Base-by-base conservation (phyloP, 1,140 invertebrate species). In the Papilio aristodemus region DNA sequence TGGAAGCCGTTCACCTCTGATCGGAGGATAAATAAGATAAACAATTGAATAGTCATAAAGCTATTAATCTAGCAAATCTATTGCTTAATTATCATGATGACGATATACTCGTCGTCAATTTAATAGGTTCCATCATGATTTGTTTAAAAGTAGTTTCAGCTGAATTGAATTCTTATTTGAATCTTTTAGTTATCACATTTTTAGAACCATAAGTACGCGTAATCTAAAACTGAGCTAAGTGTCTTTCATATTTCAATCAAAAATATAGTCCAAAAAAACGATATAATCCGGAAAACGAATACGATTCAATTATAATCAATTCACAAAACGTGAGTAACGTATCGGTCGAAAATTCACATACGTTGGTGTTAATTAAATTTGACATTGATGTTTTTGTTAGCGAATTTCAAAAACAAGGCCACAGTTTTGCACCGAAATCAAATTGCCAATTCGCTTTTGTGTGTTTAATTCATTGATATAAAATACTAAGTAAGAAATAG, bases 341-440 rank as follows among this genome's bases (percentile, higher is more conserved):
- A 22, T n/a, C 19, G 36, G 27, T 63, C 17, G 10, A 63, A n/a
- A 63, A 39, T 54, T 54, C 46, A 63, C 60, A 41, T 19, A 17
- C 22, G n/a, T 13, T 63, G 22, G 37, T 63, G 60, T 63, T 63
- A 63, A 63, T 63, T 63, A 38, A 37, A 39, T 63, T 63, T 41
- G 19, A 63, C 37, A 63, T 39, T 63, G 60, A 62, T 62, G 46
- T 38, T 62, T 62, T 62, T 37, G 37, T 63, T 63, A 39, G 60
- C 60, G 41, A 41, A 63, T 60, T n/a, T 39, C 60, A 25, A 63
- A 39, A 63, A 39, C 38, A 19, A 63, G 60, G 60, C 37, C 60
- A 63, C 37, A 43, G 36, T 22, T 39, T 63, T 22, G 32, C 41
- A 41, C 19, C 22, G 60, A 39, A 63, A 25, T 63, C 60, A 17